A percentile compares a stretch with the other conserved stretches of the same genome.
Evolutionary conservation across 2,888 invertebrate species (phyloP).

Genomic region (Plagodis pulveraria): DNA sequence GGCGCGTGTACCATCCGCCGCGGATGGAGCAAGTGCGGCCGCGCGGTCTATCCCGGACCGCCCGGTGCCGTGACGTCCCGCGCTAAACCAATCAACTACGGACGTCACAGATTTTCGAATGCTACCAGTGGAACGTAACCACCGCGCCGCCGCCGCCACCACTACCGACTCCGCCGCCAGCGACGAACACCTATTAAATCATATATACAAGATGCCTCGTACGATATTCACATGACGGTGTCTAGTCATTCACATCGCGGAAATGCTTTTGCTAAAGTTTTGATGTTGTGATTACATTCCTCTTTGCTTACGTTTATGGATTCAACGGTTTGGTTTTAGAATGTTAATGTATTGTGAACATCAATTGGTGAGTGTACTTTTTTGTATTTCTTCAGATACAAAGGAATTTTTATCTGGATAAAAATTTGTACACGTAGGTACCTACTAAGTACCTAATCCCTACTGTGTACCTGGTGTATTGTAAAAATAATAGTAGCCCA

Average conservation of each 20-base stretch:
- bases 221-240: slow-evolving; percentile 36
- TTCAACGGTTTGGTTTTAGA: slow-evolving; percentile 5
- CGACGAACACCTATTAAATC: slow-evolving; percentile 47
- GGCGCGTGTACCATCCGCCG: slow-evolving; percentile 64
- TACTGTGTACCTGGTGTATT: too few species aligned
- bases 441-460: too few species aligned
- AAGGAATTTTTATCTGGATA: not conserved
- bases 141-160: too few species aligned
- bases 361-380: slow-evolving; percentile 18
- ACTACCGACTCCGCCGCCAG: slow-evolving; percentile 14
- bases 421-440: not conserved
- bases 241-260: slow-evolving; percentile 50
- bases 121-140: slow-evolving; percentile 34
- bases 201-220: slow-evolving; percentile 52
- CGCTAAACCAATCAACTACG: slow-evolving; percentile 69
- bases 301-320: slow-evolving; percentile 20
- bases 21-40: slow-evolving; percentile 51
- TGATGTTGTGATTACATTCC: slow-evolving; percentile 35
- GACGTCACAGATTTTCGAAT: slow-evolving; percentile 72
- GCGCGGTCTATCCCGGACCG: slow-evolving; percentile 29
- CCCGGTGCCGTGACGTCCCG: slow-evolving; percentile 38
- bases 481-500: too few species aligned
- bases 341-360: slow-evolving; percentile 20
- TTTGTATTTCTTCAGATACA: slow-evolving; percentile 11
- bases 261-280: slow-evolving; percentile 45